Percentiles rank a stretch among this genome's conserved stretches.
Conservation (phyloP, 2,888 invertebrate species). For the Acanthosoma haemorrhoidale region DNA sequence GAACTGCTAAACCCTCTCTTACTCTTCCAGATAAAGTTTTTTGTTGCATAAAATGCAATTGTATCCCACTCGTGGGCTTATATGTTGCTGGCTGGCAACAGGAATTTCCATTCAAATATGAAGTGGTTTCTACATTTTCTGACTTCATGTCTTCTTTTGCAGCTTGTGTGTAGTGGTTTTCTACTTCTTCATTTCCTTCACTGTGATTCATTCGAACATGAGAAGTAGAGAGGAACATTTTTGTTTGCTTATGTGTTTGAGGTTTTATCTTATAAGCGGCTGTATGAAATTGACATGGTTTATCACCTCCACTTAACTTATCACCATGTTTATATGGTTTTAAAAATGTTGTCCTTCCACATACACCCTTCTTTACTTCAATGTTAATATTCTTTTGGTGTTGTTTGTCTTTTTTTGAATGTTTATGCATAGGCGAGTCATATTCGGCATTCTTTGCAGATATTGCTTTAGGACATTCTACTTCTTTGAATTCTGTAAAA, state of each 20-base stretch:
- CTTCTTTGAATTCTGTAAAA: constrained; percentile 6
- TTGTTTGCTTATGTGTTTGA: no score
- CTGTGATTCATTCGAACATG: not conserved
- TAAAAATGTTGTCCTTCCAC: not conserved
- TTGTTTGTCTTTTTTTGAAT: not conserved
- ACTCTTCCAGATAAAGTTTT: not conserved
- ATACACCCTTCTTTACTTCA: not conserved
- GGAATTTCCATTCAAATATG: not conserved
- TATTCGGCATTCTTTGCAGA: not conserved
- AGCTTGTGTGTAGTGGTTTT: not conserved
- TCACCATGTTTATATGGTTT: constrained; percentile 16
- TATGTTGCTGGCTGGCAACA: not conserved
- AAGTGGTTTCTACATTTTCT: not conserved
- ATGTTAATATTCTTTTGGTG: not conserved
- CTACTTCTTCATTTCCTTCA: not conserved
- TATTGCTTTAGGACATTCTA: not conserved
- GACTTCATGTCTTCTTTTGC: not conserved
- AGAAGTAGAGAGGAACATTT: not conserved
- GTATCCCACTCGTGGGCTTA: no score
- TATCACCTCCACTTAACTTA: not conserved
- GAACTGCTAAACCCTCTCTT: not conserved
- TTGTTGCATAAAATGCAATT: not conserved
- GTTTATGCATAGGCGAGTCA: not conserved
- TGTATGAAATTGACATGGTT: not conserved
- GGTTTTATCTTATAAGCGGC: not conserved